phyloP scores from a whole-genome alignment of 2,888 invertebrate species.

The Latheticus oryzae region DNA sequence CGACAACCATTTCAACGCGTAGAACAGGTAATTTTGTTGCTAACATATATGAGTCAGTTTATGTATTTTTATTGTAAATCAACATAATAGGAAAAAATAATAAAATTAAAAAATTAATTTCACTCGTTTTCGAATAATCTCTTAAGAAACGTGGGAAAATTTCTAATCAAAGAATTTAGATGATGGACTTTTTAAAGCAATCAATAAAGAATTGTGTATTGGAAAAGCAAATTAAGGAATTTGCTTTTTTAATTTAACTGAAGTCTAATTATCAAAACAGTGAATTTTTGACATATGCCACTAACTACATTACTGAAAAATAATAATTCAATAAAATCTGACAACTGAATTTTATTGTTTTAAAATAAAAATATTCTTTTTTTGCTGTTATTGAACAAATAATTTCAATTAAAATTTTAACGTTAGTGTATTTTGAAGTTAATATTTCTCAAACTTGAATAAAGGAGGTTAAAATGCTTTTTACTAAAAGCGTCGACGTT shows the following conservation, averaged over 20 bases:
- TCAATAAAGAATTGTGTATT: conserved; percentile 33
- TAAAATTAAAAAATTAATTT: conserved; percentile 12
- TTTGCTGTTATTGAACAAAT: too few relatives aligned
- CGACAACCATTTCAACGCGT: too few relatives aligned
- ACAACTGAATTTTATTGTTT: too few relatives aligned
- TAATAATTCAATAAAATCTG: too few relatives aligned
- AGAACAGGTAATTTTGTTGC: too few relatives aligned
- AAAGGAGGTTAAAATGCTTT: conserved; percentile 24
- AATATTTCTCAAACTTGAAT: conserved; percentile 24
- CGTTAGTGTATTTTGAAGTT: conserved; percentile 20
- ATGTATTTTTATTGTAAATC: too few relatives aligned
- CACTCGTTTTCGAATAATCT: conserved; percentile 15
- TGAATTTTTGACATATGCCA: conserved; percentile 14
- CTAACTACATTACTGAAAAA: background rate
- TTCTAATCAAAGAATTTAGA: conserved; percentile 31
- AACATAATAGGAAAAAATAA: too few relatives aligned
- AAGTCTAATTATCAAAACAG: conserved; percentile 12
- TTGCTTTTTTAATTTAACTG: conserved; percentile 12
- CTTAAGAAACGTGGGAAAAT: conserved; percentile 25
- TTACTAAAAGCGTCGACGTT: conserved; percentile 27
- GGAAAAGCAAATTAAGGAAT: conserved; percentile 19
- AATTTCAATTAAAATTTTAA: background rate
- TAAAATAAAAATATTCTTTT: too few relatives aligned
- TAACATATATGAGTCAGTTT: too few relatives aligned
- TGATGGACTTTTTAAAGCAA: conserved; percentile 10